phyloP scores from a whole-genome alignment of 2,113 vertebrate genomes.

The Cynocephalus volans region DNA sequence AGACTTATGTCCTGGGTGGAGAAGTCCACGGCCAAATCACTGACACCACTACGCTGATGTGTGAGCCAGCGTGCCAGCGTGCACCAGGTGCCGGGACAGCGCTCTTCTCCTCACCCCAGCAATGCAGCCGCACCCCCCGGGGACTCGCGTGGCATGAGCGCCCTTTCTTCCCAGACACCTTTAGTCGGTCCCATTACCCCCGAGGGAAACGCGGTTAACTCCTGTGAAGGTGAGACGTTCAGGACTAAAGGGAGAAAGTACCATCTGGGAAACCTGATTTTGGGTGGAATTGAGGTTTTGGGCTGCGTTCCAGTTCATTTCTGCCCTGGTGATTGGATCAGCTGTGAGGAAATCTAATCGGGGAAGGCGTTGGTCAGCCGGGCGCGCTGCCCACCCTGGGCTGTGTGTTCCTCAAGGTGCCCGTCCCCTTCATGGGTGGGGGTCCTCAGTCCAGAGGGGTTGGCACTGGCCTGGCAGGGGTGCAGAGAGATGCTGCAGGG shows the following conservation, averaged over 20 bases:
- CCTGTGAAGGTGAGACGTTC: background rate
- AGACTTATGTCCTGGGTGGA: background rate
- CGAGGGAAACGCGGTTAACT: too few species aligned
- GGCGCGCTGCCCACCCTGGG: background rate
- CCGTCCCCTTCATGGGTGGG: rapidly evolving
- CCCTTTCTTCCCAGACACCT: background rate
- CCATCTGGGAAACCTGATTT: conserved; percentile 46
- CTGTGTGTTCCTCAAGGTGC: rapidly evolving
- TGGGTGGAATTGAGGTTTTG: background rate
- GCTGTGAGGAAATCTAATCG: background rate
- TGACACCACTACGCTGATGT: too few species aligned
- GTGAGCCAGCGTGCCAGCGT: background rate
- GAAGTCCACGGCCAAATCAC: background rate
- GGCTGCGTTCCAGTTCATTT: background rate
- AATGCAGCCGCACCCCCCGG: background rate
- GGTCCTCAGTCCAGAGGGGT: rapidly evolving
- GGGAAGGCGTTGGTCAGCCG: background rate
- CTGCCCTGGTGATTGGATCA: background rate
- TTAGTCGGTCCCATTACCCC: background rate
- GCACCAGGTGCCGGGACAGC: background rate
- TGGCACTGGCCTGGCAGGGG: rapidly evolving
- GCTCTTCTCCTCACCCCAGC: background rate
- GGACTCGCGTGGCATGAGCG: background rate
- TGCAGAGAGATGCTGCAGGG: rapidly evolving
- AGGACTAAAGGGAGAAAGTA: rapidly evolving